Evolutionary conservation across 2,797 vertebrate species (phyloP), one percentile per base, ranked within the genome.

Genomic region (Coendou prehensilis): DNA sequence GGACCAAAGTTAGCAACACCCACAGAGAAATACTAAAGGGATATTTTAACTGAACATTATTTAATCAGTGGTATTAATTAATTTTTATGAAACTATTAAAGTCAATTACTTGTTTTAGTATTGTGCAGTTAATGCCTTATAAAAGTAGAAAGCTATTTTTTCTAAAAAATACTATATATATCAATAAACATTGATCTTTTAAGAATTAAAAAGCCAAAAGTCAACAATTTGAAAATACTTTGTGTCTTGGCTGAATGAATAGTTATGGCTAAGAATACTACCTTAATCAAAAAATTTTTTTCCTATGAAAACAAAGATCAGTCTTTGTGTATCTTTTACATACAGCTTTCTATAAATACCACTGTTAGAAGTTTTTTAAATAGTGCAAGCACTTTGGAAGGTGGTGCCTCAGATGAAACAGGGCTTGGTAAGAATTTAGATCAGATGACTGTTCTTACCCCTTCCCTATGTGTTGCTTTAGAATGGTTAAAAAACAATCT

Each of bases 141-240:
- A 92, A 73, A 1, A 93, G 28, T 2, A 83, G 45, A 87, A 14
- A 57, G 37, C 45, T 85, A 78, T 28, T 30, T 78, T 84, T 80
- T 69, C 37, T 76, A 86, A 91, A 94, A 83, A 83, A 41, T 30
- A 86, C 41, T 17, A 71, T 1, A 1, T 61, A 63, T 37, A 90
- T 17, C 63, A 33, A 67, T 18, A 78, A 91, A 95, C 89, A 85
- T 33, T 84, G 88, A 93, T 63, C 67, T 90, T 94, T 37, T 89
- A 86, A 82, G 52, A 90, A 91, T 91, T 69, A 89, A 63, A 64
- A 85, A 93, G 20, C 50, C 45, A 69, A 54, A 81, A 91, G 8
- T 26, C 69, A 63, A 52, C 26, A 87, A 63, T 82, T 57, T 96
- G 45, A 96, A 92, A 33, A 45, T 37, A 88, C 0, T 13, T 82